Evolutionary conservation across 1,140 invertebrate species (phyloP).

Genomic region (Drosophila grimshawi): DNA sequence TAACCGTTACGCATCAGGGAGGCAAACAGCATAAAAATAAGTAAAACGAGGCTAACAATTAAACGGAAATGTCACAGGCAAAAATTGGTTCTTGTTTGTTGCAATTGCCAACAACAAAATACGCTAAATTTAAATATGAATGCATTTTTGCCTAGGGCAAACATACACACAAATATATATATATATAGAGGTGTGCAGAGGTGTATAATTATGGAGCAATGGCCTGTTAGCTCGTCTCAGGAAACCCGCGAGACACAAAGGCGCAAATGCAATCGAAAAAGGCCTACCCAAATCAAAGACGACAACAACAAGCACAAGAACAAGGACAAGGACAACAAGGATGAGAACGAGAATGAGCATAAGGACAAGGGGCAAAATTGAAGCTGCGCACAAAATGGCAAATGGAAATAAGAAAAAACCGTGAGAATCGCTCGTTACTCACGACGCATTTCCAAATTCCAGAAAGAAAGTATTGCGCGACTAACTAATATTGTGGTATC

Average conservation of each 20-base stretch:
- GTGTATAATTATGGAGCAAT: constrained; percentile 27
- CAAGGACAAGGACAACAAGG: constrained; percentile 43
- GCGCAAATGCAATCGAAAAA: constrained; percentile 37
- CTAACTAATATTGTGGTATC: constrained; percentile 24
- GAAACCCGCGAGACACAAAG: constrained; percentile 44
- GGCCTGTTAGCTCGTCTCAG: constrained; percentile 19
- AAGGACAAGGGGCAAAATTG: constrained; percentile 41
- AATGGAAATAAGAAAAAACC: constrained; percentile 25
- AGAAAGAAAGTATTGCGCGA: constrained; percentile 11
- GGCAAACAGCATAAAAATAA: constrained; percentile 23
- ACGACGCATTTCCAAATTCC: constrained; percentile 32
- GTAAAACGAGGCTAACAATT: constrained; percentile 47
- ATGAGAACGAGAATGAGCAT: constrained; percentile 42
- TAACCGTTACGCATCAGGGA: constrained; percentile 34
- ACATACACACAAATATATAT: constrained; percentile 42
- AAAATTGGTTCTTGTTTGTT: constrained; percentile 39
- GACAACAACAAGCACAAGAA: constrained; percentile 54
- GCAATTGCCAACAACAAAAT: constrained; percentile 40
- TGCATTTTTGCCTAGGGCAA: constrained; percentile 52
- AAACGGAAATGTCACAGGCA: constrained; percentile 68
- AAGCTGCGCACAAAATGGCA: constrained; percentile 38
- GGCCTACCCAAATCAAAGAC: constrained; percentile 76
- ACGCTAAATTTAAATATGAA: constrained; percentile 65
- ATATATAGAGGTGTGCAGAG: constrained; percentile 5
- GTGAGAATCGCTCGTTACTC: constrained; percentile 32